phyloP scores from a whole-genome alignment of 2,888 invertebrate genomes.

The Acleris literana region DNA sequence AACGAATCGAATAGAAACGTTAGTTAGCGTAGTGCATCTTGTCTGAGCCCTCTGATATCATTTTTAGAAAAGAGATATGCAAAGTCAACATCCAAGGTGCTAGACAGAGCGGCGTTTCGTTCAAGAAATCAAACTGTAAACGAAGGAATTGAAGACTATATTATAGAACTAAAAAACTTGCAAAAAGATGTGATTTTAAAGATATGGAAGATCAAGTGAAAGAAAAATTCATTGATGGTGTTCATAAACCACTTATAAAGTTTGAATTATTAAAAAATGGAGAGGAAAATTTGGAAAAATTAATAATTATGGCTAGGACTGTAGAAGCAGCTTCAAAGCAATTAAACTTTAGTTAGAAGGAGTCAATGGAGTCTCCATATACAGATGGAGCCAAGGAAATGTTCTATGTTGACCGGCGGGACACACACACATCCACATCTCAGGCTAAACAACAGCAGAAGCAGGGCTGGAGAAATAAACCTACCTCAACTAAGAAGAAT shows the following conservation, averaged over 20 bases:
- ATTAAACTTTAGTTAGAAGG: neutral
- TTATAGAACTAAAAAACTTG: constrained; percentile 29
- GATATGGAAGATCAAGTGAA: constrained; percentile 39
- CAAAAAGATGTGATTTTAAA: constrained; percentile 33
- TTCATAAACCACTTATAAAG: constrained; percentile 17
- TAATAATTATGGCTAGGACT: neutral
- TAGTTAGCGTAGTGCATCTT: no score
- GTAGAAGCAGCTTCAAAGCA: neutral
- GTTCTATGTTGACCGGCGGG: no score
- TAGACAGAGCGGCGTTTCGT: constrained; percentile 30
- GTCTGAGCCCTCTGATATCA: no score
- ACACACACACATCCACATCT: no score
- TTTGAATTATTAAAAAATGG: constrained; percentile 31
- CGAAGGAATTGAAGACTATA: constrained; percentile 35
- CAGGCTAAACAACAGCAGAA: neutral
- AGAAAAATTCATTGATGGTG: constrained; percentile 39
- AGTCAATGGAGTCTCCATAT: neutral
- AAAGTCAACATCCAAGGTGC: neutral
- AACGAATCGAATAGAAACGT: no score
- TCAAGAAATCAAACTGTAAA: constrained; percentile 21
- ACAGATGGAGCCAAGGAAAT: neutral
- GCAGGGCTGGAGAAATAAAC: neutral
- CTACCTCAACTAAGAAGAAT: neutral
- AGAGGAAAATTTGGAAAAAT: neutral
- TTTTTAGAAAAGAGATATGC: constrained; percentile 12